A percentile compares a stretch with the other conserved stretches of the same genome.
These are phyloP conservation scores for Ciona savignyi DNA, from an alignment of 23 tunicate genomes.

Conservation along the genomic window DNA sequence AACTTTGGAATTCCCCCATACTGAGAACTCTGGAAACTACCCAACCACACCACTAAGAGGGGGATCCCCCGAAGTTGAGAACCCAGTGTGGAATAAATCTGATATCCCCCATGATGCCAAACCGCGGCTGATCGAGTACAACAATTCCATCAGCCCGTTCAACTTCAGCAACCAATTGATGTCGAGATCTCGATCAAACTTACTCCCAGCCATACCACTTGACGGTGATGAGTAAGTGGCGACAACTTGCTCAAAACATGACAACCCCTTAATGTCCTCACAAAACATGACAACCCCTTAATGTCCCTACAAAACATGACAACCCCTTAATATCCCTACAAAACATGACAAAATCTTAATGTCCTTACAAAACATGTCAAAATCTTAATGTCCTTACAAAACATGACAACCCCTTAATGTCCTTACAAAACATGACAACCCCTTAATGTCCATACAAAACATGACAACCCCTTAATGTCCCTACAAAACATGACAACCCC, in stretches of 20 bases:
- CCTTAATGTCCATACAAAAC: too few relatives aligned
- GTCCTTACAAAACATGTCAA: not conserved
- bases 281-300: not conserved
- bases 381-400: too few relatives aligned
- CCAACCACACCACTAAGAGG: not conserved
- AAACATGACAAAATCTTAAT: too few relatives aligned
- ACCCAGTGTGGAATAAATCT: not conserved
- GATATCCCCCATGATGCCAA: not conserved
- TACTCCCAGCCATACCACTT: not conserved
- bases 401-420: too few relatives aligned
- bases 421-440: too few relatives aligned
- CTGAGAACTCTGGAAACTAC: not conserved
- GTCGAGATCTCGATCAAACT: not conserved
- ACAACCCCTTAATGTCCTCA: not conserved
- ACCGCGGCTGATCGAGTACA: not conserved
- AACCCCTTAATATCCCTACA: too few relatives aligned
- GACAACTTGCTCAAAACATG: not conserved
- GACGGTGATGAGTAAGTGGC: not conserved
- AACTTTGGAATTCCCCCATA: not conserved
- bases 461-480: too few relatives aligned
- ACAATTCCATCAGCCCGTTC: not conserved
- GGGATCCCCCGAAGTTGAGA: not conserved
- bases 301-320: not conserved
- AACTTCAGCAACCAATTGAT: not conserved
- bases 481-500: too few relatives aligned